Evolutionary conservation across 2,113 vertebrate species (phyloP).

Genomic region (Elanoides forficatus): DNA sequence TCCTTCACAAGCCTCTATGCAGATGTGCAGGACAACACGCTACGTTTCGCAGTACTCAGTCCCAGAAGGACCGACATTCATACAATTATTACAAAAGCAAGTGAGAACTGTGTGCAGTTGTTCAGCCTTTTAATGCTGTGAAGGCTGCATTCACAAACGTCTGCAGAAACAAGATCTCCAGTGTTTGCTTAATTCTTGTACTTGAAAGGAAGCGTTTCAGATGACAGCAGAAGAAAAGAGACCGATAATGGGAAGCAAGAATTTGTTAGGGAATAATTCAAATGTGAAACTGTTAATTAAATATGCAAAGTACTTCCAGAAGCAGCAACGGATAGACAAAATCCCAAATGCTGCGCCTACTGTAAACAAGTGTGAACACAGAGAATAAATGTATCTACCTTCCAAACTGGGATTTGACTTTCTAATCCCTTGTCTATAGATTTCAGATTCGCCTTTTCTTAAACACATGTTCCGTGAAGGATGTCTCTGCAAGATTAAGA

Average conservation of each 20-base stretch:
- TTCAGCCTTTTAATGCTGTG: not conserved
- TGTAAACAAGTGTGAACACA: not conserved
- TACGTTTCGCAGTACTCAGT: fast-evolving
- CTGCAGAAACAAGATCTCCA: not conserved
- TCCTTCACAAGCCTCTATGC: not conserved
- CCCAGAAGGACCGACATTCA: not conserved
- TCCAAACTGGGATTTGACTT: not conserved
- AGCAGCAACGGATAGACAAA: not conserved
- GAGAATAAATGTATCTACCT: not conserved
- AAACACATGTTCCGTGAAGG: not conserved
- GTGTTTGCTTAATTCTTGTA: not conserved
- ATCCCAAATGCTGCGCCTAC: not conserved
- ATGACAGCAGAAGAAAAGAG: not conserved
- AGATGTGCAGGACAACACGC: not conserved
- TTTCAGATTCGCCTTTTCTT: not conserved
- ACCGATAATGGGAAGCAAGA: not conserved
- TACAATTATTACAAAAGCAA: not conserved
- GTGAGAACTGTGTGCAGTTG: not conserved
- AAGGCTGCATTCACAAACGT: not conserved
- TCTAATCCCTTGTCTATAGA: not conserved
- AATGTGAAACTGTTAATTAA: not conserved
- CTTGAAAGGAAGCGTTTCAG: not conserved
- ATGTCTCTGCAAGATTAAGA: not conserved
- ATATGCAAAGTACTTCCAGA: not conserved
- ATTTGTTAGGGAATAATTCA: not conserved